A percentile compares a stretch with the other conserved stretches of the same genome.
These are phyloP conservation scores for Sesia apiformis DNA, from an alignment of 2,888 invertebrate genomes.

Conservation along the genomic window DNA sequence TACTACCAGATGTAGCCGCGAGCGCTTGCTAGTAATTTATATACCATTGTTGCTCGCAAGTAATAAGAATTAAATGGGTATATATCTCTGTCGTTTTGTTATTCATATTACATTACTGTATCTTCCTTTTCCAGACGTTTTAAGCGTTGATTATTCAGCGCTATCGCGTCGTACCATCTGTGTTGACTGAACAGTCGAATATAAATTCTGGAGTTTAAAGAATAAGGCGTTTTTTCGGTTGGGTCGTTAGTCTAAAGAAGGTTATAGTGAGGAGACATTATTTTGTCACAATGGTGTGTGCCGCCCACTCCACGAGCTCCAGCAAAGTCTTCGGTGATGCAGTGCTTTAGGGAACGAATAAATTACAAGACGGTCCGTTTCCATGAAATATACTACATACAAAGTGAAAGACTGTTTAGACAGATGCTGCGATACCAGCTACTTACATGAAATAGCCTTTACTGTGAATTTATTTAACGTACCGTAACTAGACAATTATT, in stretches of 20 bases:
- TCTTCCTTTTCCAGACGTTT: conserved; percentile 74
- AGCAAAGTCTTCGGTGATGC: conserved; percentile 65
- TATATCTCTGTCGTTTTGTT: conserved; percentile 71
- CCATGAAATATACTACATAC: conserved; percentile 42
- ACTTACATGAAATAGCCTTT: no score
- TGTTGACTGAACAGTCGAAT: conserved; percentile 22
- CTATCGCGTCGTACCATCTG: conserved; percentile 67
- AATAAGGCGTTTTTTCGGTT: conserved; percentile 45
- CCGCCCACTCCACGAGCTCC: conserved; percentile 64
- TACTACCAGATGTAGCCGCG: background rate
- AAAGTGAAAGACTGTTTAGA: background rate
- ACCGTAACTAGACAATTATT: no score
- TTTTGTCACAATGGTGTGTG: conserved; percentile 72
- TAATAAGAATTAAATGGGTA: conserved; percentile 69
- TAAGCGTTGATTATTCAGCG: conserved; percentile 74
- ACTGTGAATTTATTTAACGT: no score
- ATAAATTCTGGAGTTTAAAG: conserved; percentile 23
- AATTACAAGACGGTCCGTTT: conserved; percentile 54
- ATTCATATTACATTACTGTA: conserved; percentile 73
- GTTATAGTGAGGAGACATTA: conserved; percentile 66
- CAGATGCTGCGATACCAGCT: no score
- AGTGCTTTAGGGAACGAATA: conserved; percentile 70
- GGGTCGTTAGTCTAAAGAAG: conserved; percentile 30
- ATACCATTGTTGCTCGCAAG: conserved; percentile 51
- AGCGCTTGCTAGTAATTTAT: conserved; percentile 31